Evolutionary conservation across 2,888 invertebrate species (phyloP).

Genomic region (Andrena marginata): DNA sequence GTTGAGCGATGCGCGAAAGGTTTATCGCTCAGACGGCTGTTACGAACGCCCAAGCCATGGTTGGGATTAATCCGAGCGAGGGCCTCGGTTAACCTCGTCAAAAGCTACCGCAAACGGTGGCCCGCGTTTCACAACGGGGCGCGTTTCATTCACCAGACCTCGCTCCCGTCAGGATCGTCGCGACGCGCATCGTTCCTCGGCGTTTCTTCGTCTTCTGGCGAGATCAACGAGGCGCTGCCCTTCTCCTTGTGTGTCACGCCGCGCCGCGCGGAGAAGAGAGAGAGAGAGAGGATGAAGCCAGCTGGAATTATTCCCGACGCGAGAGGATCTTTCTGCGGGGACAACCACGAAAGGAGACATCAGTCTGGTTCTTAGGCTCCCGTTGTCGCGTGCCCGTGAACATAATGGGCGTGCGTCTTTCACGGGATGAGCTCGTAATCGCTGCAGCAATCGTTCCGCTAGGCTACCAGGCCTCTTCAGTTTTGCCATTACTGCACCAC

Average conservation of each 20-base stretch:
- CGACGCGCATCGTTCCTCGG: constrained; percentile 42
- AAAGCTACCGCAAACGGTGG: constrained; percentile 65
- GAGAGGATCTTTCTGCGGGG: constrained; percentile 57
- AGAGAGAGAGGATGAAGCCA: constrained; percentile 54
- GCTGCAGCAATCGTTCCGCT: constrained; percentile 3
- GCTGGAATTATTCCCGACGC: constrained; percentile 73
- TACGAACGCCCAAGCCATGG: constrained; percentile 66
- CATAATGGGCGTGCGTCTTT: constrained; percentile 64
- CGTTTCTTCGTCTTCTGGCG: constrained; percentile 47
- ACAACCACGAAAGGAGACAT: constrained; percentile 32
- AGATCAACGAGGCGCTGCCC: constrained; percentile 60
- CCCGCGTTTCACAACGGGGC: constrained; percentile 59
- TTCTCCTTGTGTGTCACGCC: constrained; percentile 38
- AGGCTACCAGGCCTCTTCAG: neutral
- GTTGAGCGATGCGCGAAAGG: constrained; percentile 69
- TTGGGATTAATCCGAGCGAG: constrained; percentile 80
- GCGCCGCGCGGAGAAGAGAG: neutral
- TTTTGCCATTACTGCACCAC: neutral
- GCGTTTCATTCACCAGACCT: constrained; percentile 54
- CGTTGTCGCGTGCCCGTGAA: constrained; percentile 64
- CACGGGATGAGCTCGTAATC: constrained; percentile 14
- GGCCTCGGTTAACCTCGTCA: constrained; percentile 71
- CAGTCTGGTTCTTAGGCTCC: constrained; percentile 32
- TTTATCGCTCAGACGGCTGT: constrained; percentile 69
- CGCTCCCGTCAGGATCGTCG: constrained; percentile 56